Evolutionary conservation across 2,888 invertebrate genomes (phyloP).

Genomic region (Ectemnius continuus): DNA sequence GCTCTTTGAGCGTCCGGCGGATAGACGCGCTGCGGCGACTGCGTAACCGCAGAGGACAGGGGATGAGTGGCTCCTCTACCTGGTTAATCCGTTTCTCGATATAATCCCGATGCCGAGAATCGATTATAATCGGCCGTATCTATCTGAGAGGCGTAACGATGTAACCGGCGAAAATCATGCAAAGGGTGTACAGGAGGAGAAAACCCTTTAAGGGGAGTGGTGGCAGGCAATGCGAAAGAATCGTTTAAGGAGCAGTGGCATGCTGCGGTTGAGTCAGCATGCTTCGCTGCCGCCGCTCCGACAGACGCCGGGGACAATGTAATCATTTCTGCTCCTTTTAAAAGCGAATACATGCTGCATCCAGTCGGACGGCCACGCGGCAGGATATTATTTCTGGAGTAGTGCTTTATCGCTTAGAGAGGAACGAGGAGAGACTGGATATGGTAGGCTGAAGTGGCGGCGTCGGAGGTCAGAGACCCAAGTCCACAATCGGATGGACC

Average conservation of each 20-base stretch:
- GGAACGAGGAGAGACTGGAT: neutral
- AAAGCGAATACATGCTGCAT: neutral
- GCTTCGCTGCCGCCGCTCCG: neutral
- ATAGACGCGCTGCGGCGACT: too few species aligned
- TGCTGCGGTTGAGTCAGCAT: neutral
- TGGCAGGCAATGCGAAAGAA: neutral
- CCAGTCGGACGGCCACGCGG: too few species aligned
- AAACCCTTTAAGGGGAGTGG: neutral
- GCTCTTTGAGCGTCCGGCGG: too few species aligned
- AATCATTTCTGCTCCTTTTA: neutral
- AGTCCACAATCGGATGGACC: conserved; percentile 17
- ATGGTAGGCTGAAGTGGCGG: neutral
- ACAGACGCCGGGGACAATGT: neutral
- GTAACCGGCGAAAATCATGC: neutral
- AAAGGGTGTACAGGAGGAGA: neutral
- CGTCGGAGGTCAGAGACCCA: conserved; percentile 4
- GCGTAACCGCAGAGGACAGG: too few species aligned
- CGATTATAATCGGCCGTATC: conserved; percentile 13
- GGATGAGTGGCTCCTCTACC: neutral
- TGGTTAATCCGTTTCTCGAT: conserved; percentile 14
- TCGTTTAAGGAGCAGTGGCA: neutral
- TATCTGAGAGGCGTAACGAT: conserved; percentile 26
- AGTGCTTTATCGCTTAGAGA: neutral
- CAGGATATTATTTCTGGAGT: too few species aligned
- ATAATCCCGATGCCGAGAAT: conserved; percentile 12